A percentile compares a stretch with the other conserved stretches of the same genome.
Evolutionary conservation across 2,113 vertebrate genomes (phyloP).

Genomic region (Hippoglossus stenolepis): DNA sequence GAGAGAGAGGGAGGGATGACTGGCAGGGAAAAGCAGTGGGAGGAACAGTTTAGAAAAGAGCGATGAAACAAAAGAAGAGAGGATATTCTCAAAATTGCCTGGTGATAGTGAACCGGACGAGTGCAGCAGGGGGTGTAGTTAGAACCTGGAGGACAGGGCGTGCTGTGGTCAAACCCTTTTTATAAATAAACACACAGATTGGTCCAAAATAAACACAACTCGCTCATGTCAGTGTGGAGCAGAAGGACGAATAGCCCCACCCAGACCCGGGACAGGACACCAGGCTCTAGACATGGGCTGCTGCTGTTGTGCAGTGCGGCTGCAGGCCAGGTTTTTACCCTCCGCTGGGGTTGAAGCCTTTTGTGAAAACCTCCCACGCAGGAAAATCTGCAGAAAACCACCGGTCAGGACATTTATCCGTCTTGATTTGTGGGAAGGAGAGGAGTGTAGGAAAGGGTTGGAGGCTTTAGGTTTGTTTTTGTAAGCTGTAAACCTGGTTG

Average conservation of each 20-base stretch:
- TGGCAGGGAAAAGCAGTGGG: constrained; percentile 9
- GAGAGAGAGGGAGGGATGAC: constrained; percentile 8
- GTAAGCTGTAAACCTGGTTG: constrained; percentile 20
- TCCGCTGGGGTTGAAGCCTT: background rate
- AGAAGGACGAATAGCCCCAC: constrained; percentile 52
- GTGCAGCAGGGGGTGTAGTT: constrained; percentile 21
- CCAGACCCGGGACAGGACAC: constrained; percentile 36
- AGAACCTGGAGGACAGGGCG: constrained; percentile 48
- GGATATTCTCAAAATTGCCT: constrained; percentile 26
- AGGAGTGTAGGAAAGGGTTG: constrained; percentile 8
- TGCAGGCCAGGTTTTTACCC: constrained; percentile 33
- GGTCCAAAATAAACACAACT: constrained; percentile 68
- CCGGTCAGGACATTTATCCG: background rate
- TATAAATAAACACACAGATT: constrained; percentile 70
- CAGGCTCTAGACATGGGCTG: constrained; percentile 29
- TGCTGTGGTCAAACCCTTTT: constrained; percentile 63
- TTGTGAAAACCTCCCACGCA: constrained; percentile 15
- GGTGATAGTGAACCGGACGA: constrained; percentile 23
- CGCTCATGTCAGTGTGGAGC: constrained; percentile 44
- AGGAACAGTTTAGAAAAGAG: constrained; percentile 3
- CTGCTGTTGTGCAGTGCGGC: constrained; percentile 25
- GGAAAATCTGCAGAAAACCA: constrained; percentile 23
- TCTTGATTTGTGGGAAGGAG: background rate
- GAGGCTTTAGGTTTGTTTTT: constrained; percentile 18
- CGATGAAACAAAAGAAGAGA: background rate